A percentile compares a stretch with the other conserved stretches of the same genome.
These are phyloP conservation scores for Aricia agestis DNA, from an alignment of 1,140 invertebrate genomes.

Conservation along the genomic window DNA sequence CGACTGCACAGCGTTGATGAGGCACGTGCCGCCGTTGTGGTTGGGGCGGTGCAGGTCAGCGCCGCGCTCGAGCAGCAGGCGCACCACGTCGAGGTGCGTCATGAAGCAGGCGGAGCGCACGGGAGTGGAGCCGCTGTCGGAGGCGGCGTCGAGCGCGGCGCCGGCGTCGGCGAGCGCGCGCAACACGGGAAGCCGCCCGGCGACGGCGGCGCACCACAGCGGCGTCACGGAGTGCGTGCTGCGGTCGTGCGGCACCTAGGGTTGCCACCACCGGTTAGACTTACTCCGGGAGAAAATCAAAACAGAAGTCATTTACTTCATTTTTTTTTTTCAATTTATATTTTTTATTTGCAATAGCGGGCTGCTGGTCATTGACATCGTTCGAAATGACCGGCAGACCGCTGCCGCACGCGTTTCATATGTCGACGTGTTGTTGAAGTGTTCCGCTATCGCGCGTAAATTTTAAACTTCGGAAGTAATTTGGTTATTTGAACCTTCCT, in stretches of 20 bases:
- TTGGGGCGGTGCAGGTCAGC: slow-evolving; percentile 92
- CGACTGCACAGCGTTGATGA: slow-evolving; percentile 95
- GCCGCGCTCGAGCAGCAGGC: slow-evolving; percentile 87
- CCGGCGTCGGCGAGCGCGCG: slow-evolving; percentile 87
- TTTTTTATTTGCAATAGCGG: too few species aligned
- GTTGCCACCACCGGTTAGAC: too few species aligned
- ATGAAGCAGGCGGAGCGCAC: slow-evolving; percentile 95
- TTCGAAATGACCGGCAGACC: too few species aligned
- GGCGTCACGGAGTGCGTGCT: slow-evolving; percentile 90
- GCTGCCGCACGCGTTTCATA: too few species aligned
- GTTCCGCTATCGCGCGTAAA: too few species aligned
- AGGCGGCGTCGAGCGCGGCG: slow-evolving; percentile 89
- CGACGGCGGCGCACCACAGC: slow-evolving; percentile 95
- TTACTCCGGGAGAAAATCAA: too few species aligned
- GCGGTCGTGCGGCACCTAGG: slow-evolving; percentile 45
- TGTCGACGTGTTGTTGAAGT: too few species aligned
- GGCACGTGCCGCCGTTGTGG: slow-evolving; percentile 94
- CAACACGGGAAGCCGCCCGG: slow-evolving; percentile 88
- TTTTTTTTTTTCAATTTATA: too few species aligned
- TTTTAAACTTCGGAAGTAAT: too few species aligned
- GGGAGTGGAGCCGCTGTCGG: slow-evolving; percentile 92
- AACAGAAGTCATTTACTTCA: too few species aligned
- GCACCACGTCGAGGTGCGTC: slow-evolving; percentile 87
- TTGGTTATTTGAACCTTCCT: too few species aligned
- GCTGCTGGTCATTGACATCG: too few species aligned